Evolutionary conservation across 2,888 invertebrate species (phyloP), one percentile per base, ranked within the genome.

Genomic region (Acleris sparsana): DNA sequence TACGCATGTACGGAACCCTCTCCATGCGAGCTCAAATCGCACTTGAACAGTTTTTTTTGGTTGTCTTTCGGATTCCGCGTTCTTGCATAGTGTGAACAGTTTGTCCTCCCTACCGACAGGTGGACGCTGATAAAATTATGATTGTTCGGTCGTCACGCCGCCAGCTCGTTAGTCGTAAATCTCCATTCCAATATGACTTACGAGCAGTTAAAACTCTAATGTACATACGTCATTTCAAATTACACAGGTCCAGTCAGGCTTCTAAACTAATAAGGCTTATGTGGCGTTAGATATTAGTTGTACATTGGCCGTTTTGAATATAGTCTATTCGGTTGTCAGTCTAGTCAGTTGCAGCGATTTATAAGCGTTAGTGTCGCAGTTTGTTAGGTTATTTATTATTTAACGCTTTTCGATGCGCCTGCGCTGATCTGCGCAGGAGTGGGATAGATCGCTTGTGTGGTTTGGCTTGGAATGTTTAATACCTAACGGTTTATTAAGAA

Each of bases 311-410:
- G 39, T 39, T 39, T 39, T 39, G 39, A 5, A 13, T 39, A 39
- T 13, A 39, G 13, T 1, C 33, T 39, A 39, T 13, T 39, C 3
- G 13, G 60, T n/a, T 29, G 43, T 16, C 68, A 59, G 49, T 16
- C 17, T 69, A 71, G 79, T 80, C 79, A 52, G 63, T 52, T 56
- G 51, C 70, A 61, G 79, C 77, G 77, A 82, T 83, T 83, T 83
- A 82, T 83, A 73, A 76, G 72, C 75, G 77, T 76, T 73, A 77
- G 77, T 75, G 79, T 79, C 80, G 72, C 73, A 70, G 72, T 75
- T 73, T 75, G 73, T 73, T 75, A 70, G 74, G 39, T 78, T 74
- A 80, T 84, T 84, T 83, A 83, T 80, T 80, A 80, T 79, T 79
- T 79, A 64, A 70, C 70, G 57, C 69, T 61, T 62, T 68, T 53